Evolutionary conservation across 1,140 invertebrate genomes (phyloP).

Genomic region (Hetaerina americana): DNA sequence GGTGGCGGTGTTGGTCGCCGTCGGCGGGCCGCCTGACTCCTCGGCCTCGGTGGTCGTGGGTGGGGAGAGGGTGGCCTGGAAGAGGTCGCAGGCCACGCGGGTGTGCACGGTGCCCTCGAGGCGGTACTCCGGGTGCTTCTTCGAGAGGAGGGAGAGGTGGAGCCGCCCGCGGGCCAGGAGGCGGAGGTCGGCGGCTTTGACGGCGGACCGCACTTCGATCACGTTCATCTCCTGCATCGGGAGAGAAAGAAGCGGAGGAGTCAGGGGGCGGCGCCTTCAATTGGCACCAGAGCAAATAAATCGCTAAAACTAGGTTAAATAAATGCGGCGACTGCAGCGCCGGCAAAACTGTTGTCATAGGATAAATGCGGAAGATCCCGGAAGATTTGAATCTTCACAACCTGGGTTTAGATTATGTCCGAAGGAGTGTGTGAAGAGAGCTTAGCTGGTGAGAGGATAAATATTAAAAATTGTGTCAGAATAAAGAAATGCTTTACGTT

Average conservation of each 20-base stretch:
- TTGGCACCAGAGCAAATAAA: no score
- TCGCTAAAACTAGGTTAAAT: no score
- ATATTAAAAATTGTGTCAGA: no score
- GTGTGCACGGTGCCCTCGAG: conserved; percentile 52
- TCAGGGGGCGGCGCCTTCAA: no score
- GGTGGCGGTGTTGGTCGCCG: background rate
- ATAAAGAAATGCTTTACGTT: no score
- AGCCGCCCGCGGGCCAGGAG: conserved; percentile 56
- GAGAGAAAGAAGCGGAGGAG: background rate
- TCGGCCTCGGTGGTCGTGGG: conserved; percentile 10
- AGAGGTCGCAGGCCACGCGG: conserved; percentile 63
- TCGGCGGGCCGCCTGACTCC: background rate
- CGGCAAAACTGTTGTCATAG: no score
- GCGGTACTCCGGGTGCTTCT: conserved; percentile 43
- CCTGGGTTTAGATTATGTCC: no score
- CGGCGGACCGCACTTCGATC: conserved; percentile 55
- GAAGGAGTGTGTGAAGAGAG: no score
- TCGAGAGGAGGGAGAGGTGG: conserved; percentile 47
- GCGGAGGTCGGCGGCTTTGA: conserved; percentile 53
- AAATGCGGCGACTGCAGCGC: no score
- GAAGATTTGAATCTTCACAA: no score
- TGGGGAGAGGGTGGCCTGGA: conserved; percentile 37
- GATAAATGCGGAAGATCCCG: no score
- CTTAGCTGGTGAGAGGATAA: no score
- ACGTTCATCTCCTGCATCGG: conserved; percentile 59